Evolutionary conservation across 2,113 vertebrate genomes (phyloP), one percentile per base, ranked within the genome.

Genomic region (Emydocephalus ijimae): DNA sequence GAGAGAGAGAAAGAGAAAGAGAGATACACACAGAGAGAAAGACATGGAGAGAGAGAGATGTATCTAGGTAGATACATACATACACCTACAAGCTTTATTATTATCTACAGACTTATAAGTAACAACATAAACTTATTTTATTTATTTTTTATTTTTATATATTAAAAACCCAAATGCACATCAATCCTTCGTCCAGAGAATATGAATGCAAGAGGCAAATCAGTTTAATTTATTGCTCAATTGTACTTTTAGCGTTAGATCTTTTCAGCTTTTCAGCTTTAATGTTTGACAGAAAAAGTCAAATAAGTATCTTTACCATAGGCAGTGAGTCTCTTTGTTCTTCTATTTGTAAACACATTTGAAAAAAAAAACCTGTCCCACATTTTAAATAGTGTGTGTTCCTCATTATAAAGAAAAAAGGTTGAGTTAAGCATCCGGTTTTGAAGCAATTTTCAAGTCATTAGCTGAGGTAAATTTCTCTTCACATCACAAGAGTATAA

Each of bases 401-500:
- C 45, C 52, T 81, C 92, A 85, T 50, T 0, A 0, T 50, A 94
- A 93, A n/a, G 43, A 20, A 90, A 64, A 5, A 52, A 91, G 87
- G 93, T 89, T 92, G 91, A 94, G 90, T 39, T 81, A 87, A 50
- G 10, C 61, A 39, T 57, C 91, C 64, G 93, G 56, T 93, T 95
- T 91, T 91, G 92, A 95, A 93, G 94, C 93, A 93, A 88, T 29
- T 85, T 74, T 85, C 94, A 6, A 90, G 45, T 95, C 94, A 92
- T 95, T 95, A 94, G 90, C 69, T 92, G 85, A 90, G 95, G 14
- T 94, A 59, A 95, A 94, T 94, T 85, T 93, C 85, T 94, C 69
- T 93, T 92, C 89, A 92, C 1, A 95, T 92, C 85, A 92, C 91
- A 91, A 92, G 85, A 94, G 11, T 95, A 94, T 94, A 86, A 90